Conservation (phyloP, 1,140 invertebrate genomes). For the Drosophila orosa region DNA sequence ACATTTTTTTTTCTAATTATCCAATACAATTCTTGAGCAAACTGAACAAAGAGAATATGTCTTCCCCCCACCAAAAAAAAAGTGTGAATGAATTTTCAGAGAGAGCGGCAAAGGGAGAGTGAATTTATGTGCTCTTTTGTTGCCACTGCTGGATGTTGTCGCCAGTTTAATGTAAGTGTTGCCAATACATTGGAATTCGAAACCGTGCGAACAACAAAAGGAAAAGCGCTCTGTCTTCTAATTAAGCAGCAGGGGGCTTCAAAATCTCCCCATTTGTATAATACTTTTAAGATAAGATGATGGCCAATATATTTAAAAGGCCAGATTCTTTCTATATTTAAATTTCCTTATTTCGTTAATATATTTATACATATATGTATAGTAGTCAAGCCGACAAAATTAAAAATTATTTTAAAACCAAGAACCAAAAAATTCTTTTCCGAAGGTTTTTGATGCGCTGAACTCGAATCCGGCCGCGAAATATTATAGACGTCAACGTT, state of each 20-base stretch:
- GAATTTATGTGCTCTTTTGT: conserved; percentile 38
- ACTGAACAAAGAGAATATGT: background rate
- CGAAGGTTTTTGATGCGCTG: too few species aligned
- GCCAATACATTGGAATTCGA: conserved; percentile 76
- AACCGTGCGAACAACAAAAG: conserved; percentile 69
- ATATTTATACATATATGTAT: too few species aligned
- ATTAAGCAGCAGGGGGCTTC: background rate
- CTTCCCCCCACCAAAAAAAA: background rate
- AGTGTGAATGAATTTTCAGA: conserved; percentile 56
- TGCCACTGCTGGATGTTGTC: conserved; percentile 34
- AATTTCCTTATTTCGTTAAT: too few species aligned
- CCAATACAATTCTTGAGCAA: conserved; percentile 8
- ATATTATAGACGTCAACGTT: too few species aligned
- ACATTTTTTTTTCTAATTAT: conserved; percentile 9
- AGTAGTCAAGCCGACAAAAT: too few species aligned
- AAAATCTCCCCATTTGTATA: background rate
- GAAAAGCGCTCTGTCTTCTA: conserved; percentile 25
- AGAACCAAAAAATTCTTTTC: too few species aligned
- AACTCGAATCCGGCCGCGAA: too few species aligned
- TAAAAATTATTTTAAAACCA: too few species aligned
- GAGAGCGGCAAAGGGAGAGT: conserved; percentile 21
- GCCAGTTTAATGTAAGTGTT: conserved; percentile 60
- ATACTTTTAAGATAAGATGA: background rate
- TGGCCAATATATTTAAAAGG: background rate
- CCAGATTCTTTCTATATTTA: too few species aligned